phyloP scores from a whole-genome alignment of 2,888 invertebrate genomes.

The Parnassius glacialis region DNA sequence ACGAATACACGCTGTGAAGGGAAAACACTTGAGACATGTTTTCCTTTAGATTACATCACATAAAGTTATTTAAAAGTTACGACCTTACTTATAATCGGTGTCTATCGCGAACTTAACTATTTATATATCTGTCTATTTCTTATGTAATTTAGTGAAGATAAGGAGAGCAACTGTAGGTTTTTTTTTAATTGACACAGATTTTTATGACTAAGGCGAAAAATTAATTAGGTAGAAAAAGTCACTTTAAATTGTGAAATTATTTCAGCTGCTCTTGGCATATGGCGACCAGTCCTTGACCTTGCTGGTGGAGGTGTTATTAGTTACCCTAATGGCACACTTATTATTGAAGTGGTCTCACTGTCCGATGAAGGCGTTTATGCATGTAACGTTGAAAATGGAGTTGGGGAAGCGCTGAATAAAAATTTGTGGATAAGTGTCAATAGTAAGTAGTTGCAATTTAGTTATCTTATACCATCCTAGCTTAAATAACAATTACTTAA shows the following conservation, averaged over 20 bases:
- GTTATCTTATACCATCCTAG: background rate
- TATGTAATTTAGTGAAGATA: too few relatives aligned
- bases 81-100: too few relatives aligned
- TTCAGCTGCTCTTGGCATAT: constrained; percentile 71
- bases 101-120: too few relatives aligned
- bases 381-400: constrained; percentile 74
- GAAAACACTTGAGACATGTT: too few relatives aligned
- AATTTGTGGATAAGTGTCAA: constrained; percentile 76
- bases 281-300: constrained; percentile 72
- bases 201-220: too few relatives aligned
- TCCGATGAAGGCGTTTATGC: constrained; percentile 74
- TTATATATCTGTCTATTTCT: too few relatives aligned
- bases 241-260: constrained; percentile 6
- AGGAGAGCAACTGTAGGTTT: too few relatives aligned
- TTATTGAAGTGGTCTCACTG: constrained; percentile 72
- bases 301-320: constrained; percentile 74
- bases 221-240: too few relatives aligned
- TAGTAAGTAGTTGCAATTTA: constrained; percentile 54
- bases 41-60: too few relatives aligned
- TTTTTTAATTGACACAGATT: too few relatives aligned
- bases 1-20: too few relatives aligned
- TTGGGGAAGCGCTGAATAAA: constrained; percentile 68
- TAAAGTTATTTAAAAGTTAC: too few relatives aligned
- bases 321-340: constrained; percentile 68
- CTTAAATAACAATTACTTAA: background rate